Evolutionary conservation across 35 echinoderm and acorn worm species (phyloP).

Genomic region (Diadema setosum): DNA sequence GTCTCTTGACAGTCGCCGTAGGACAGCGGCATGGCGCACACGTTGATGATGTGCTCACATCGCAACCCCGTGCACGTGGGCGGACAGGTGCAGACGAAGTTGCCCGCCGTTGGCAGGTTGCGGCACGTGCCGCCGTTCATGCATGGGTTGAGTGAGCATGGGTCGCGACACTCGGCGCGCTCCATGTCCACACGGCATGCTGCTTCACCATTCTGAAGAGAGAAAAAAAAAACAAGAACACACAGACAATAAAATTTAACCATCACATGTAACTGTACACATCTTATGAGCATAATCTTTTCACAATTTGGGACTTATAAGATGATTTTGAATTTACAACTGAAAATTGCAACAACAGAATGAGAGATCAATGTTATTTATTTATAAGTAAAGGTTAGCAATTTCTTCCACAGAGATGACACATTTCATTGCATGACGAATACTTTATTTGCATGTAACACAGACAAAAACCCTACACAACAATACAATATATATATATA

Average conservation of each 20-base stretch:
- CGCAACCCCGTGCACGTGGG: conserved; percentile 53
- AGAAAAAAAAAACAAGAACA: no score
- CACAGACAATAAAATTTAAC: no score
- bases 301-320: background rate
- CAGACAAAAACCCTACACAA: no score
- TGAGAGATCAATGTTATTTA: background rate
- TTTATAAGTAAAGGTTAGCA: background rate
- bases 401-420: no score
- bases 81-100: conserved; percentile 77
- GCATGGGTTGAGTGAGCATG: conserved; percentile 69
- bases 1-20: conserved; percentile 49
- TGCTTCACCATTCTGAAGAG: conserved; percentile 10
- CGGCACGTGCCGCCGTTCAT: conserved; percentile 75
- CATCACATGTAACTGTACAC: background rate
- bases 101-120: conserved; percentile 46
- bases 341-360: background rate
- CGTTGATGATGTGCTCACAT: conserved; percentile 81
- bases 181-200: conserved; percentile 30
- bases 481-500: no score
- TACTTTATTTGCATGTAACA: no score
- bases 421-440: no score
- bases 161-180: conserved; percentile 60
- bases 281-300: background rate
- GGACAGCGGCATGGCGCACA: conserved; percentile 42
- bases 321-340: background rate